Evolutionary conservation across 2,888 invertebrate genomes (phyloP).

Genomic region (Sympetrum striolatum): DNA sequence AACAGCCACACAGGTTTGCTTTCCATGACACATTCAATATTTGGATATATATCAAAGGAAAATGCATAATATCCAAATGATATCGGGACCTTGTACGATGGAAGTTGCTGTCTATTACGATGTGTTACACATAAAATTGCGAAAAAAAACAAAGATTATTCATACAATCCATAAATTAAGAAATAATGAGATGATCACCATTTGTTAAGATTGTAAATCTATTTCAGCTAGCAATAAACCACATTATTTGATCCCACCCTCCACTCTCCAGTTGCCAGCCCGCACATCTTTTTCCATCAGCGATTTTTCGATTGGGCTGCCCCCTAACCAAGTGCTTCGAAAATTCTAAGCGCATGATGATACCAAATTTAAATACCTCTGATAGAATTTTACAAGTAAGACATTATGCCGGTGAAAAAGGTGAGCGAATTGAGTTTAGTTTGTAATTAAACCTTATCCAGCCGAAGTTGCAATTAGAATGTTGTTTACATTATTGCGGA

Average conservation of each 20-base stretch:
- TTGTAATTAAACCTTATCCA: background rate
- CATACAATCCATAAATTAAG: background rate
- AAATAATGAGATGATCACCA: background rate
- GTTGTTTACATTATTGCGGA: background rate
- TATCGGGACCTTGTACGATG: background rate
- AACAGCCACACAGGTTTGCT: background rate
- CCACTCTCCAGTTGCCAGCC: conserved; percentile 12
- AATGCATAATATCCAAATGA: background rate
- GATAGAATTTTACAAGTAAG: background rate
- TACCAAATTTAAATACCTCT: background rate
- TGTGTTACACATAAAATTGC: background rate
- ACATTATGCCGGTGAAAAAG: background rate
- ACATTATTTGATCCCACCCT: conserved; percentile 30
- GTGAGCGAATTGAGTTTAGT: background rate
- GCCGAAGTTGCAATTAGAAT: background rate
- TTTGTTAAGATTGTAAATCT: background rate
- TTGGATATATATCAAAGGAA: background rate
- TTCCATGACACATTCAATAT: background rate
- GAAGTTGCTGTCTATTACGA: background rate
- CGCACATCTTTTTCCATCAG: conserved; percentile 23
- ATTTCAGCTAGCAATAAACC: conserved; percentile 9
- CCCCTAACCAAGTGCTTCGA: background rate
- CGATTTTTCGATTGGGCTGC: background rate
- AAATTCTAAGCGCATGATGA: background rate
- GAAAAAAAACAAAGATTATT: background rate